Percentiles rank a stretch among this genome's conserved stretches.
Evolutionary conservation across 2,113 vertebrate species (phyloP).

Genomic region (Polyodon spathula): DNA sequence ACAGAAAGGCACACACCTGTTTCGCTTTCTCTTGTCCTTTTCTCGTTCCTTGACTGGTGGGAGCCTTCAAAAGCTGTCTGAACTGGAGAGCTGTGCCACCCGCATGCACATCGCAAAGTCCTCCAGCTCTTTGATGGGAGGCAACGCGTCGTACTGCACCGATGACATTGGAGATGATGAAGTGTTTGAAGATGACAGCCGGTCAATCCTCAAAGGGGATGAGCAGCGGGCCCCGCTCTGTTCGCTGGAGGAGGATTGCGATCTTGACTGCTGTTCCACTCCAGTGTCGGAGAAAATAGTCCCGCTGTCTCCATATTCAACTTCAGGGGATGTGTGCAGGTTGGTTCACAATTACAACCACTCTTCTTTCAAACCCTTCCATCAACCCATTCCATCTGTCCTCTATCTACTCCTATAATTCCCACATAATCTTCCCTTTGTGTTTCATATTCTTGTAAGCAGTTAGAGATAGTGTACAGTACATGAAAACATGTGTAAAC

Average conservation of each 20-base stretch:
- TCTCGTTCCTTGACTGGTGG: constrained; percentile 64
- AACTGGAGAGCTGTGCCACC: constrained; percentile 59
- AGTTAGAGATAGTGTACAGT: no score
- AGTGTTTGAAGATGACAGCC: constrained; percentile 68
- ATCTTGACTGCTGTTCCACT: constrained; percentile 78
- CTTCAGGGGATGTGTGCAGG: constrained; percentile 90
- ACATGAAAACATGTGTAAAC: no score
- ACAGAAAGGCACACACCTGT: constrained; percentile 55
- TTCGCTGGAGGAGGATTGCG: constrained; percentile 83
- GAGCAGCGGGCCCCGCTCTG: constrained; percentile 72
- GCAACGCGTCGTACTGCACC: constrained; percentile 59
- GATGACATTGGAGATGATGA: constrained; percentile 77
- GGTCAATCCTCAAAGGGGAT: constrained; percentile 31
- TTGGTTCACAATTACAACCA: constrained; percentile 67
- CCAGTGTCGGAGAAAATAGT: constrained; percentile 67
- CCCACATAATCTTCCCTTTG: constrained; percentile 19
- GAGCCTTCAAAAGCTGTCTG: constrained; percentile 65
- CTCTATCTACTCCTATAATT: constrained; percentile 14
- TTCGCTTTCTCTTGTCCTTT: constrained; percentile 71
- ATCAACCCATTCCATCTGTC: not conserved
- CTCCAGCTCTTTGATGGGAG: constrained; percentile 65
- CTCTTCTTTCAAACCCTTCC: constrained; percentile 15
- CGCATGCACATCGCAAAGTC: constrained; percentile 60
- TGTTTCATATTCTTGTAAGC: not conserved
- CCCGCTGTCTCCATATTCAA: constrained; percentile 73